Base-by-base conservation (phyloP, 2,113 vertebrate genomes). In the Peromyscus maniculatus region DNA sequence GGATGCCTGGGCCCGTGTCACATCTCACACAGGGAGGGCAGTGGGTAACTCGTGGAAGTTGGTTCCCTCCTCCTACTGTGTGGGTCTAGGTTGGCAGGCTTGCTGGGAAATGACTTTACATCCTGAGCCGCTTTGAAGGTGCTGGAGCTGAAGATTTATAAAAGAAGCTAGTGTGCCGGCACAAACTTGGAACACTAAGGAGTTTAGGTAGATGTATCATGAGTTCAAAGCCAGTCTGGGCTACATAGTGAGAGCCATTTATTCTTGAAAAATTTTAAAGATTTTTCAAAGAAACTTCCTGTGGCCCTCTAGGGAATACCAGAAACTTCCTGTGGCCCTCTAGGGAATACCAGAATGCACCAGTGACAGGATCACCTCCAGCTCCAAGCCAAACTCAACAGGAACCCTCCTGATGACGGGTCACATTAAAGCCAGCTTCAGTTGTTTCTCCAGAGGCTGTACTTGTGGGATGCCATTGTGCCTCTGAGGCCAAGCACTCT, bases 261-360 rank as follows among this genome's bases (percentile, higher is more conserved):
- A 16, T 17, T 74, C 26, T 46, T 26, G 22, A 83, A 62, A 46
- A 80, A 2, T 17, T 21, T 57, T 36, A 69, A 59, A 36, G 33
- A 16, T 80, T 80, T 79, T 64, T 75, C 62, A 67, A 92, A 95
- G 82, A 91, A 89, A 64, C 92, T 59, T 84, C 69, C 77, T 66
- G 55, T 16, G 36, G 8, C 9, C 57, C 59, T 86, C 57, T 52
- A 26, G 88, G 55, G 17, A 93, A 89, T n/a, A 55, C 43, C 33
- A 55, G 55, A 19, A 62, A 64, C 92, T 59, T 84, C 69, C 77
- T 66, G 55, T 16, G 36, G 8, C 9, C 57, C 59, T 86, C 57
- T 52, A 26, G 88, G 55, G 17, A 93, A 89, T n/a, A 55, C 43
- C 33, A 55, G 55, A 19, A 62, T 36, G 22, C 62, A 67, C 52